Base-by-base conservation (phyloP, 1,140 invertebrate genomes). In the Lasioglossum albipes region DNA sequence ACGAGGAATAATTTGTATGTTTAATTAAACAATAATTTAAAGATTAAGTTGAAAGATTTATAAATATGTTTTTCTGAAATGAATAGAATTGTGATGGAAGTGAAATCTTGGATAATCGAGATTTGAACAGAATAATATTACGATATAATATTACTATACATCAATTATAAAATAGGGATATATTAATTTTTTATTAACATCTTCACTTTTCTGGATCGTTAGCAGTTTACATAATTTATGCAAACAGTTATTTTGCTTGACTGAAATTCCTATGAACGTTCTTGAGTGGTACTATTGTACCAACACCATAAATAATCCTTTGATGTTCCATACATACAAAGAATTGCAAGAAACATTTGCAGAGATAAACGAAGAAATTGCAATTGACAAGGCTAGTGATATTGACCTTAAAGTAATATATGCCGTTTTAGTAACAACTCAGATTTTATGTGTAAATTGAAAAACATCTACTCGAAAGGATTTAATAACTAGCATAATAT, bases 381-480 rank as follows among this genome's bases (percentile, higher is more conserved):
- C 18, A 57, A 36, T 36, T 70, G 42, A 42, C 66, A 54, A 20
- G 52, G 5, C 20, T 67, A 22, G n/a, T 52, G 45, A 66, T 41
- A 75, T 42, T 42, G 9, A 76, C 31, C 54, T 68, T 68, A n/a
- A 68, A 76, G 57, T 76, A 45, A 69, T 59, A 66, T 36, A 45
- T 49, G 12, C 41, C 45, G 31, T 77, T 71, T 77, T 71, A 52
- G 16, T 57, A 41, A 57, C 16, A 73, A 45, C 27, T 57, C 16
- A 57, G 49, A 22, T 54, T 54, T 73, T 57, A n/a, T 22, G 72
- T 80, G 78, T 80, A 80, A 80, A 80, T 80, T 80, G 72, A 27
- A 68, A 62, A 80, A 68, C 72, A 80, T 75, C 61, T 49, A 68
- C 67, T 62, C 36, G n/a, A n/a, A 80, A 75, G 71, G 78, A 54